Evolutionary conservation across 2,797 vertebrate species (phyloP).

Genomic region (Pseudocheirus occidentalis): DNA sequence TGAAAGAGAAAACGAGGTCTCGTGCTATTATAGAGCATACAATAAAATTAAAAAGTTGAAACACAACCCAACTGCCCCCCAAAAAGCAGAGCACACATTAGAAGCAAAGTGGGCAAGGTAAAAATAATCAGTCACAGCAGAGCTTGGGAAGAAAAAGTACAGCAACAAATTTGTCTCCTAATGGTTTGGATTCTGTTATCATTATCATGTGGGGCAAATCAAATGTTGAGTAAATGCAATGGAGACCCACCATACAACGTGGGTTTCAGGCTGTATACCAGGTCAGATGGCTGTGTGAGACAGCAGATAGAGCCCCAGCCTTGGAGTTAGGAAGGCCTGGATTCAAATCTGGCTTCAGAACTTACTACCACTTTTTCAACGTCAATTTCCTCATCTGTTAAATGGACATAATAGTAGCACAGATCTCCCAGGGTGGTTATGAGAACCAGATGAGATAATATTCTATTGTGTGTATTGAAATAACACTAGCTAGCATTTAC

Average conservation of each 20-base stretch:
- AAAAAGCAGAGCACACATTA: slow-evolving; percentile 2
- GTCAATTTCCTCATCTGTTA: slow-evolving; percentile 20
- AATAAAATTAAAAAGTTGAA: background rate
- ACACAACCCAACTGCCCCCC: background rate
- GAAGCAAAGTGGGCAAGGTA: background rate
- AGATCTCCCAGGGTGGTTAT: background rate
- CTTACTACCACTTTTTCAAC: background rate
- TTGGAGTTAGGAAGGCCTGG: background rate
- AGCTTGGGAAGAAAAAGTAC: background rate
- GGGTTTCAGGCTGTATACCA: background rate
- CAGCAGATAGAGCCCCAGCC: background rate
- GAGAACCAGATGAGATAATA: slow-evolving; percentile 14
- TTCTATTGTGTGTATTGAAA: no score
- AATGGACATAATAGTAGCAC: background rate
- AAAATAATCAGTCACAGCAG: background rate
- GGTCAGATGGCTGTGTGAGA: rapidly evolving
- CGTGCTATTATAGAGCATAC: background rate
- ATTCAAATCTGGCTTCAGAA: background rate
- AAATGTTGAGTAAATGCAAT: background rate
- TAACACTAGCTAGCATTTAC: no score
- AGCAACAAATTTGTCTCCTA: background rate
- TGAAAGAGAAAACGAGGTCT: background rate
- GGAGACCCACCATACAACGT: background rate
- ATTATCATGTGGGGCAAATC: background rate
- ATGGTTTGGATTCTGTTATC: background rate